A percentile compares a stretch with the other conserved stretches of the same genome.
Evolutionary conservation across 2,888 invertebrate genomes (phyloP).

Genomic region (Dastarcus helophoroides): DNA sequence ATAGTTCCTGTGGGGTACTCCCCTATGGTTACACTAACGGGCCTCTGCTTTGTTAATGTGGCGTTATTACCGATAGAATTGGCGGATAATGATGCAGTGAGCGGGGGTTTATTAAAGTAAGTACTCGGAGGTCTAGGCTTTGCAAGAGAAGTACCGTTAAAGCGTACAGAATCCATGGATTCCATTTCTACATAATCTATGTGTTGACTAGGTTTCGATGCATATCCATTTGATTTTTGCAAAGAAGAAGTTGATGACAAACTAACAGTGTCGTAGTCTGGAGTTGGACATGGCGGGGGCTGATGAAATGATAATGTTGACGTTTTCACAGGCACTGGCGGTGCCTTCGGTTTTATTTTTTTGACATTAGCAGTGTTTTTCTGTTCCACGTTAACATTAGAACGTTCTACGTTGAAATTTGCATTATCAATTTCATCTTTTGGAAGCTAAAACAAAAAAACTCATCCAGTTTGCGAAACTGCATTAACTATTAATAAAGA

Average conservation of each 20-base stretch:
- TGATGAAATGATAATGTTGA: conserved; percentile 28
- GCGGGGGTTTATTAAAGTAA: conserved; percentile 44
- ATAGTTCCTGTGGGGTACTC: conserved; percentile 51
- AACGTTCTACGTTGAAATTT: too few species aligned
- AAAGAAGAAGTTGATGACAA: conserved; percentile 28
- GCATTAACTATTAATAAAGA: too few species aligned
- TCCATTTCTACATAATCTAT: conserved; percentile 59
- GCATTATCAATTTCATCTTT: too few species aligned
- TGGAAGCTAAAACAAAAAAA: too few species aligned
- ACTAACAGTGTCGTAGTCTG: conserved; percentile 43
- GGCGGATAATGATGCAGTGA: conserved; percentile 23
- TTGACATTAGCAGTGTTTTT: too few species aligned
- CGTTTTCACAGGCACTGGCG: conserved; percentile 33
- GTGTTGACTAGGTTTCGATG: conserved; percentile 17
- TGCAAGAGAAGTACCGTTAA: conserved; percentile 51
- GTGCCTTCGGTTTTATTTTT: conserved; percentile 31
- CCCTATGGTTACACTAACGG: conserved; percentile 59
- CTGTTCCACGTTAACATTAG: too few species aligned
- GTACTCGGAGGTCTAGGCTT: conserved; percentile 56
- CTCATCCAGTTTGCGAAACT: too few species aligned
- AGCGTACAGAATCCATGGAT: conserved; percentile 62
- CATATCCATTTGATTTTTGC: conserved; percentile 17
- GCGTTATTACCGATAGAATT: conserved; percentile 28
- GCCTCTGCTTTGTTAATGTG: conserved; percentile 46
- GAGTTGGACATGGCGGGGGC: conserved; percentile 42